phyloP scores from a whole-genome alignment of 2,888 invertebrate genomes.

The Andrena fulva region DNA sequence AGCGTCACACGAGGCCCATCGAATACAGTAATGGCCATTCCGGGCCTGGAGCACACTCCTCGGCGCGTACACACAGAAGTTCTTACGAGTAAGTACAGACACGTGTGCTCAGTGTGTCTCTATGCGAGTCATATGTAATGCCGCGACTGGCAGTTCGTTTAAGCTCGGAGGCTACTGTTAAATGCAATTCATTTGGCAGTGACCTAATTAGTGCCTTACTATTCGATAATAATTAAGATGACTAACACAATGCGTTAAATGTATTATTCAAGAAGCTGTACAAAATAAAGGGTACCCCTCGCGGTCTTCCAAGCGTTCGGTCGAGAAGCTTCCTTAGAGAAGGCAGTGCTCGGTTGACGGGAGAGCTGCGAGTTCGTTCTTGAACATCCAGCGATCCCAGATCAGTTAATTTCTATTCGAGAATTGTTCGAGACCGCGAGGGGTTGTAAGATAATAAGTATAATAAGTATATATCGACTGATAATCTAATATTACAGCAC shows the following conservation, averaged over 20 bases:
- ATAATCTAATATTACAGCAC: conserved; percentile 77
- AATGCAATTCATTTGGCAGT: conserved; percentile 80
- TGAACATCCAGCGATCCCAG: background rate
- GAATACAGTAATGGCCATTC: conserved; percentile 70
- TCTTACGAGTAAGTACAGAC: conserved; percentile 75
- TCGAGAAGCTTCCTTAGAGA: background rate
- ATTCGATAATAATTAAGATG: conserved; percentile 74
- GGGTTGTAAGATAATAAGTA: conserved; percentile 62
- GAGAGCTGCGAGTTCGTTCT: background rate
- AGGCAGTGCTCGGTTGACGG: conserved; percentile 4
- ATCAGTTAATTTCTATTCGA: background rate
- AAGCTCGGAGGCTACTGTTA: conserved; percentile 61
- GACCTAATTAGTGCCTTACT: conserved; percentile 71
- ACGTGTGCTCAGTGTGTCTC: conserved; percentile 42
- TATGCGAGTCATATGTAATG: conserved; percentile 43
- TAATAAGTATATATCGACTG: conserved; percentile 79
- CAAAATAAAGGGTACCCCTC: conserved; percentile 67
- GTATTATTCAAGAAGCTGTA: conserved; percentile 82
- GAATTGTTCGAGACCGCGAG: background rate
- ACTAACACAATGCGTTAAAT: conserved; percentile 78
- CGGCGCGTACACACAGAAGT: conserved; percentile 59
- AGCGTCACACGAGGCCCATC: conserved; percentile 63
- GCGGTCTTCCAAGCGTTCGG: conserved; percentile 2
- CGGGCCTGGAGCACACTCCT: conserved; percentile 56
- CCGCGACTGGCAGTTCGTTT: conserved; percentile 33